A percentile compares a stretch with the other conserved stretches of the same genome.
Conservation (phyloP, 2,888 invertebrate species). For the Apodemia duryi region DNA sequence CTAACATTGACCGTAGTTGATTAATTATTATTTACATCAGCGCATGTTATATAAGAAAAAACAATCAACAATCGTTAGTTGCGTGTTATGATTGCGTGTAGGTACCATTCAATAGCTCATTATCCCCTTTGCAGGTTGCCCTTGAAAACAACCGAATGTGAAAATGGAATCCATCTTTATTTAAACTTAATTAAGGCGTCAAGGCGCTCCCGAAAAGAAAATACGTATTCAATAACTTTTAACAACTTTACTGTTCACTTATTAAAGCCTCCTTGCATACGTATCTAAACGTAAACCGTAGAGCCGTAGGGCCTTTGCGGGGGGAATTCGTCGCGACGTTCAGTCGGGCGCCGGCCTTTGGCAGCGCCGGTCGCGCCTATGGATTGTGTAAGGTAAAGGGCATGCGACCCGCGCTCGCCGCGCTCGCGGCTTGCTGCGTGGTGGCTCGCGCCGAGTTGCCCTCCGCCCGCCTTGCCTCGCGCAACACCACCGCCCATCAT, state of each 20-base stretch:
- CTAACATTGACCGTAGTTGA: background rate
- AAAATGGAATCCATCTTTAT: slow-evolving; percentile 11
- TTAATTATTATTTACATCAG: background rate
- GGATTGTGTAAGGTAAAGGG: slow-evolving; percentile 62
- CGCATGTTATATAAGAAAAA: background rate
- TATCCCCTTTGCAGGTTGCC: background rate
- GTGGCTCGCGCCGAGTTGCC: slow-evolving; percentile 65
- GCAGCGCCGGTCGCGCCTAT: slow-evolving; percentile 68
- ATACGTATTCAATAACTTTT: slow-evolving; percentile 7
- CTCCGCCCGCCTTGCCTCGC: slow-evolving; percentile 55
- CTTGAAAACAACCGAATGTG: slow-evolving; percentile 8
- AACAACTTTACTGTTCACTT: slow-evolving; percentile 13
- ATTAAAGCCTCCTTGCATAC: slow-evolving; percentile 1
- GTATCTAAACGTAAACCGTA: slow-evolving; percentile 17
- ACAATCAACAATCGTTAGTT: background rate
- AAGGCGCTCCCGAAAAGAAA: slow-evolving; percentile 2
- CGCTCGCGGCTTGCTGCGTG: slow-evolving; percentile 70
- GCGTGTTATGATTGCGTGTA: background rate
- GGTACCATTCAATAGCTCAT: background rate
- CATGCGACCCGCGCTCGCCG: slow-evolving; percentile 74
- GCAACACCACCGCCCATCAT: slow-evolving; percentile 59
- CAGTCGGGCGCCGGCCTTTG: slow-evolving; percentile 75
- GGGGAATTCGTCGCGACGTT: slow-evolving; percentile 44
- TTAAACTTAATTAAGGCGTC: slow-evolving; percentile 7
- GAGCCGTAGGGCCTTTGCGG: slow-evolving; percentile 34